phyloP scores from a whole-genome alignment of 1,140 invertebrate genomes.

The Trypoxylus dichotomus region DNA sequence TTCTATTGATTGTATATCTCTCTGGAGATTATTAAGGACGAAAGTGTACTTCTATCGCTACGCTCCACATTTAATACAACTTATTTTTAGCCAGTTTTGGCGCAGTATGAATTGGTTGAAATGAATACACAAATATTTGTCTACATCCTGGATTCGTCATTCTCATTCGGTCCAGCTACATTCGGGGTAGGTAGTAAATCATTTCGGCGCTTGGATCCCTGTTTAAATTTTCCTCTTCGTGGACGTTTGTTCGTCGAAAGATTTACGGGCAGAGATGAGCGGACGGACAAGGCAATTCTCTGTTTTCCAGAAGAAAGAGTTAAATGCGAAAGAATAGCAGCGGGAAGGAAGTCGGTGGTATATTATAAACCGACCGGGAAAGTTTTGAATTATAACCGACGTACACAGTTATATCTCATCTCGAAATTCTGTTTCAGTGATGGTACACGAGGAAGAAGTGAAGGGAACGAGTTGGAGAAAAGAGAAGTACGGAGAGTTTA shows the following conservation, averaged over 20 bases:
- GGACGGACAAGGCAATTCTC: background rate
- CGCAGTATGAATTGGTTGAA: background rate
- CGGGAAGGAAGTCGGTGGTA: conserved; percentile 7
- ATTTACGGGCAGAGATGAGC: background rate
- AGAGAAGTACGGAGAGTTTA: background rate
- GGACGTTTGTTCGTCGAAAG: background rate
- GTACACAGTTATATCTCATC: conserved; percentile 14
- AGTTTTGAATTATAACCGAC: conserved; percentile 10
- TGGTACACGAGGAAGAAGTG: background rate
- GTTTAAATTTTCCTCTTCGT: background rate
- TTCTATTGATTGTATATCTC: too few species aligned
- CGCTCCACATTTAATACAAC: background rate
- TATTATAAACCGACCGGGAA: conserved; percentile 22
- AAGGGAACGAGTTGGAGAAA: background rate
- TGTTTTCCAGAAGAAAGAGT: conserved; percentile 5
- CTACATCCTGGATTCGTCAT: background rate
- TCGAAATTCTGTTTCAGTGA: background rate
- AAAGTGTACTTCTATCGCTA: too few species aligned
- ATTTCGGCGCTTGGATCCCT: background rate
- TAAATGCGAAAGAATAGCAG: background rate
- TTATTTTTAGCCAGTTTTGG: background rate
- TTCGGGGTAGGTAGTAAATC: background rate
- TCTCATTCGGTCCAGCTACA: background rate
- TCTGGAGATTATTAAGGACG: too few species aligned
- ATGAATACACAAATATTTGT: conserved; percentile 1